These are phyloP conservation scores for Colossoma macropomum DNA, from an alignment of 2,113 vertebrate species.

Conservation along the genomic window DNA sequence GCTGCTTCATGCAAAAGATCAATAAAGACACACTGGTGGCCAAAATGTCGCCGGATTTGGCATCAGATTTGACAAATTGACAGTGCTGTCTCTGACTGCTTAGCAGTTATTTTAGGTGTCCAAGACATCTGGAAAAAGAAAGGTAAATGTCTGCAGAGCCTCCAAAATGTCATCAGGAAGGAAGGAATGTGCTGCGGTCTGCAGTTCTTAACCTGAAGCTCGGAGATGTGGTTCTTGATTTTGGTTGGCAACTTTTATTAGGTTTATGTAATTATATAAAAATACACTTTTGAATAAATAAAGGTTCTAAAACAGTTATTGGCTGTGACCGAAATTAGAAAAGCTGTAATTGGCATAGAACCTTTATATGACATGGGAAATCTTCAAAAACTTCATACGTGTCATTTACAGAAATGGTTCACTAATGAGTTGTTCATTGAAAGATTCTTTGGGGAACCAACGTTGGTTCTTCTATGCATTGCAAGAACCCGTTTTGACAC, in stretches of 20 bases:
- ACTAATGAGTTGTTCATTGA: too few species aligned
- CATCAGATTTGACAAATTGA: conserved; percentile 9
- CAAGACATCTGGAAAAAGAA: neutral
- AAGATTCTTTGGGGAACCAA: too few species aligned
- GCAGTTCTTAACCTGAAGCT: neutral
- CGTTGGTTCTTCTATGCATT: too few species aligned
- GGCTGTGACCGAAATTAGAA: too few species aligned
- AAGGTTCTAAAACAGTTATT: too few species aligned
- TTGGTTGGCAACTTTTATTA: too few species aligned
- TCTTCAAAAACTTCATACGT: too few species aligned
- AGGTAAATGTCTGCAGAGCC: neutral
- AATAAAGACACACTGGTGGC: conserved; percentile 1
- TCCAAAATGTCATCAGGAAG: neutral
- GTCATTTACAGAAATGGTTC: too few species aligned
- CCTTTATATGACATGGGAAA: too few species aligned
- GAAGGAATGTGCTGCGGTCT: neutral
- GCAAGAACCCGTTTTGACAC: too few species aligned
- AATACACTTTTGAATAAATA: too few species aligned
- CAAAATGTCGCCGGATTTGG: neutral
- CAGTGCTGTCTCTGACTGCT: neutral
- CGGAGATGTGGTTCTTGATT: neutral
- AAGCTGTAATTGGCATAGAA: too few species aligned
- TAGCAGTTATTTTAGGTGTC: conserved; percentile 13
- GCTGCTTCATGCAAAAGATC: neutral
- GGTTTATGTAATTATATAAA: neutral